These are phyloP conservation scores for Ciconia boyciana DNA, from an alignment of 2,113 vertebrate genomes.

Conservation along the genomic window DNA sequence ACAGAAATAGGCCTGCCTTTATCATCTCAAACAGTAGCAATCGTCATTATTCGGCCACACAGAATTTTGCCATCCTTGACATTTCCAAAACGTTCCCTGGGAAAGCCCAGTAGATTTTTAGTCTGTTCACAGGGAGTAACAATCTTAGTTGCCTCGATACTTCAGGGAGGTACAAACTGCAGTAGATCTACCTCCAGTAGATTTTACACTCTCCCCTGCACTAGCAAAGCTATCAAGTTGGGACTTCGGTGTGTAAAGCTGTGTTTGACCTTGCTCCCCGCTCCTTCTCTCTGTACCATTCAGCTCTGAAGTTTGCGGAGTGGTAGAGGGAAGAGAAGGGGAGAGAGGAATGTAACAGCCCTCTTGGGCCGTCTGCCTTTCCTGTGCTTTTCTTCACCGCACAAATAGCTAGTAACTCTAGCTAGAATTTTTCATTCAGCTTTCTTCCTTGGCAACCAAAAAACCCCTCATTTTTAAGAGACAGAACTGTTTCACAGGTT, in stretches of 20 bases:
- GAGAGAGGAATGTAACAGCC: not conserved
- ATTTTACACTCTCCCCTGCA: not conserved
- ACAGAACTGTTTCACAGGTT: not conserved
- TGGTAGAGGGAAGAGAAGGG: not conserved
- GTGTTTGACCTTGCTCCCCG: not conserved
- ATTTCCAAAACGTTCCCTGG: not conserved
- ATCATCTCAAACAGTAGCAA: not conserved
- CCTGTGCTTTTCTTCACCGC: not conserved
- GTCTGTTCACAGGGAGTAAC: not conserved
- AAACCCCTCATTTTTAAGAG: not conserved
- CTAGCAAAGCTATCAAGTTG: not conserved
- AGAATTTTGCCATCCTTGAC: not conserved
- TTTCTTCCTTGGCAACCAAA: not conserved
- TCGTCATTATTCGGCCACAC: not conserved
- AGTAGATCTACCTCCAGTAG: not conserved
- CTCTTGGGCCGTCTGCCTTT: not conserved
- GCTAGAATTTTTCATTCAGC: not conserved
- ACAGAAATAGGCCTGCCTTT: not conserved
- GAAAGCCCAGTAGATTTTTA: not conserved
- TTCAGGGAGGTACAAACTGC: not conserved
- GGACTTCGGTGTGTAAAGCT: rapidly evolving
- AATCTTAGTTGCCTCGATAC: not conserved
- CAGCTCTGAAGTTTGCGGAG: not conserved
- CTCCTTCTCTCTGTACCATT: not conserved
- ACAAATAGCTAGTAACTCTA: not conserved